Evolutionary conservation across 2,888 invertebrate species (phyloP), one percentile per base, ranked within the genome.

Genomic region (Lysandra coridon): DNA sequence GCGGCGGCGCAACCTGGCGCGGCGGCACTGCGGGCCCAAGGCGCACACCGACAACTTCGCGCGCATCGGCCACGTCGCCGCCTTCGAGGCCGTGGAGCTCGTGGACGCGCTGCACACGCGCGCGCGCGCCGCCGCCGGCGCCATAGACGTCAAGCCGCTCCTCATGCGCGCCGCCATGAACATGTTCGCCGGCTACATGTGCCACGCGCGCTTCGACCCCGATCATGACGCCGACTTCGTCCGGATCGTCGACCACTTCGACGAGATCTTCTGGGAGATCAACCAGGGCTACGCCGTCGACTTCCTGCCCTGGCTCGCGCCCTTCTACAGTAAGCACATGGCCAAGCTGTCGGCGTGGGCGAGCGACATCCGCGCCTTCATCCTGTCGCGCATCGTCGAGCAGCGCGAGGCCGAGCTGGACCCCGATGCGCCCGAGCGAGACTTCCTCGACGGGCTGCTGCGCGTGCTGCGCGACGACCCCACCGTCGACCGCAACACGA

Each of bases 211-310:
- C 1, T 98, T 98, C 85, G 95, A 96, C 69, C 96, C 96, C 79
- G 95, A 96, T 17, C 86, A 82, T 1, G 97, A 98, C 83, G 80
- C 85, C 0, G 96, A 96, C 30, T 98, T 98, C 91, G 92, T 95
- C 77, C 93, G 95, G 80, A 95, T 97, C 6, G 97, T 97, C 0
- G 92, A 96, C 40, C 95, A 95, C 80, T 98, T 98, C 87, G 98
- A 98, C 85, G 97, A 97, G 84, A 98, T 98, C 78, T 98, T 98
- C 92, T 98, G 97, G 97, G 98, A 98, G 87, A 98, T 98, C 82
- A 98, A 98, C 88, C 97, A 98, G 85, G 98, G 98, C 0, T 98
- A 98, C 87, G 97, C 97, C 0, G 96, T 98, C 0, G 98, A 98
- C 85, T 98, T 98, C 85, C 86, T 98, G 37, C 98, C 98, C 0